These are phyloP conservation scores for Mormyrus hasselquistii DNA, from an alignment of 2,797 vertebrate species.

Conservation along the genomic window DNA sequence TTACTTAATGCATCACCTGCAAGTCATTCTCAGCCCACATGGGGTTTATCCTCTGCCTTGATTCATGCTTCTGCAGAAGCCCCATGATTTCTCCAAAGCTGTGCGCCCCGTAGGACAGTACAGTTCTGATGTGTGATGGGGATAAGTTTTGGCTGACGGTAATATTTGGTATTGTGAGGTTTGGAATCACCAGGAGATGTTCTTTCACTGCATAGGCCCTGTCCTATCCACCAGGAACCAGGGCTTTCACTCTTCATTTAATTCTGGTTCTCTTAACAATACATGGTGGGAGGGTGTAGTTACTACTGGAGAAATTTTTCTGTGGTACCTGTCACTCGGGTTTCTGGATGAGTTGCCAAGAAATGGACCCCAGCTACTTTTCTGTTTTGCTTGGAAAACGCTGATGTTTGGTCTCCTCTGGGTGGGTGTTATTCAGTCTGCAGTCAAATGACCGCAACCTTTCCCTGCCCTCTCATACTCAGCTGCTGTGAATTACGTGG, in stretches of 20 bases:
- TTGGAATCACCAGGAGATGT: background rate
- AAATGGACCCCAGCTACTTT: background rate
- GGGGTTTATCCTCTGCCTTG: background rate
- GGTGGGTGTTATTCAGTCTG: background rate
- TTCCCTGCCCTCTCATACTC: background rate
- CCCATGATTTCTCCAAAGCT: background rate
- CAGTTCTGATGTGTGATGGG: background rate
- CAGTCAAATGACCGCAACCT: background rate
- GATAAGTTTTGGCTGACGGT: background rate
- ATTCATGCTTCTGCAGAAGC: background rate
- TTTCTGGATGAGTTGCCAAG: background rate
- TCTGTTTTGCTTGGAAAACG: background rate
- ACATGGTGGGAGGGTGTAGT: background rate
- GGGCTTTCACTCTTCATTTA: background rate
- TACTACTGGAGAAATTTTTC: background rate
- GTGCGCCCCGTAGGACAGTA: no score
- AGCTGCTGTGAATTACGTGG: background rate
- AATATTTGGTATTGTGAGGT: background rate
- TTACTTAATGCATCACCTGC: background rate
- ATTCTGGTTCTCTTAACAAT: background rate
- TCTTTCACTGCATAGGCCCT: background rate
- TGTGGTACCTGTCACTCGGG: background rate
- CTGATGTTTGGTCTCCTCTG: background rate
- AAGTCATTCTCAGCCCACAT: background rate
- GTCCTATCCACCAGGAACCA: background rate